Evolutionary conservation across 1,140 invertebrate genomes (phyloP), one percentile per base, ranked within the genome.

Genomic region (Dermatophagoides farinae): DNA sequence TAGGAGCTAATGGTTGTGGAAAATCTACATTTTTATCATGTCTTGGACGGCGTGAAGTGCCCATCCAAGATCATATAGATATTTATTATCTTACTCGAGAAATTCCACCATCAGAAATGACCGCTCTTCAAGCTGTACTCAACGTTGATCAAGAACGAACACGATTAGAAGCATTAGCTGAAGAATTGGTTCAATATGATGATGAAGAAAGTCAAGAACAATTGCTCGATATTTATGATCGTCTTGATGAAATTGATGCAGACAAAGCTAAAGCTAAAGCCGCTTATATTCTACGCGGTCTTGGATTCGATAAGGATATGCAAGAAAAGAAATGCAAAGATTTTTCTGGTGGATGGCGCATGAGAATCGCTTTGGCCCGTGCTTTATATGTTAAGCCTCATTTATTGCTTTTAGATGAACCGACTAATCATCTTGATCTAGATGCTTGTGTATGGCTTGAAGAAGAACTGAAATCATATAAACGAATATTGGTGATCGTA

Each of bases 371-470:
- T n/a, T 74, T 99, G 31, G 96, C 96, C n/a, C 68, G 75, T 47
- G 74, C 77, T 38, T 66, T 77, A 11, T 78, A 73, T 65, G 67
- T 78, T 22, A 73, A 50, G 47, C 47, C 47, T 12, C 47, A 77
- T 61, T 59, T 78, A 9, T 65, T 78, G 9, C 66, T 77, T 5
- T 66, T 78, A 25, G 77, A 79, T 66, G 80, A 82, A 66, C 80
- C 80, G 0, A 81, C 80, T 8, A 82, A 82, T 68, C 81, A 82
- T 71, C 69, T 83, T 43, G 81, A 82, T 74, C 71, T 82, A 82
- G 93, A 79, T 70, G 92, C 93, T 49, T 97, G 93, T 75, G 93
- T 98, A n/a, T 98, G 95, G 95, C 77, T 98, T 25, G 93, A 98
- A 74, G 88, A 93, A 72, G 92, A 97, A 75, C 74, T 98, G 0